Conservation (phyloP, 2,888 invertebrate species). For the Drosophila lacicola region DNA sequence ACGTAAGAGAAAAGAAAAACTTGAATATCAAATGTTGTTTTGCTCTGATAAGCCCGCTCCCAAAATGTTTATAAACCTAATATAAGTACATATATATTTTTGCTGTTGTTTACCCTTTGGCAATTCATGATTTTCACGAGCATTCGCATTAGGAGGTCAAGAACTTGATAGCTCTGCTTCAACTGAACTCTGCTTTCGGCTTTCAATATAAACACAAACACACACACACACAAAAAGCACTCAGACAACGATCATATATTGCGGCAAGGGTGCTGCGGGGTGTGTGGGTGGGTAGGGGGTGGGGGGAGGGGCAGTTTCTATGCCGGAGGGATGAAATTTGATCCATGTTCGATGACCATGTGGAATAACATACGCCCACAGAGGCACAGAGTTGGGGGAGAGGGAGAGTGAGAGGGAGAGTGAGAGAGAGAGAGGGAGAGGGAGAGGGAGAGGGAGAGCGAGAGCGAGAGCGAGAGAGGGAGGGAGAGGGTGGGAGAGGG, state of each 20-base stretch:
- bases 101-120: constrained; percentile 15
- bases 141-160: constrained; percentile 2
- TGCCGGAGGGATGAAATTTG: constrained; percentile 45
- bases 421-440: no score
- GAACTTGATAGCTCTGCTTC: constrained; percentile 31
- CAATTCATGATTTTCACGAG: not conserved
- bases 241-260: constrained; percentile 45
- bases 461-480: no score
- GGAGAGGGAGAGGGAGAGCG: no score
- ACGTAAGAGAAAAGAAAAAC: no score
- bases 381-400: not conserved
- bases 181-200: constrained; percentile 15
- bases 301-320: not conserved
- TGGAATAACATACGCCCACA: constrained; percentile 20
- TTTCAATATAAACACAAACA: constrained; percentile 9
- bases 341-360: constrained; percentile 49
- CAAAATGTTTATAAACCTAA: constrained; percentile 11
- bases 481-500: no score
- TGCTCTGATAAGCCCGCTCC: constrained; percentile 29
- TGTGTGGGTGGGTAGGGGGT: not conserved
- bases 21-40: constrained; percentile 19
- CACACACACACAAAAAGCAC: constrained; percentile 36
- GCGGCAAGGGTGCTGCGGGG: not conserved
- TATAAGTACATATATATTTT: not conserved
- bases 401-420: no score